A percentile compares a stretch with the other conserved stretches of the same genome.
These are phyloP conservation scores for Artemia sp. DNA, from an alignment of 2,888 invertebrate genomes.

Conservation along the genomic window DNA sequence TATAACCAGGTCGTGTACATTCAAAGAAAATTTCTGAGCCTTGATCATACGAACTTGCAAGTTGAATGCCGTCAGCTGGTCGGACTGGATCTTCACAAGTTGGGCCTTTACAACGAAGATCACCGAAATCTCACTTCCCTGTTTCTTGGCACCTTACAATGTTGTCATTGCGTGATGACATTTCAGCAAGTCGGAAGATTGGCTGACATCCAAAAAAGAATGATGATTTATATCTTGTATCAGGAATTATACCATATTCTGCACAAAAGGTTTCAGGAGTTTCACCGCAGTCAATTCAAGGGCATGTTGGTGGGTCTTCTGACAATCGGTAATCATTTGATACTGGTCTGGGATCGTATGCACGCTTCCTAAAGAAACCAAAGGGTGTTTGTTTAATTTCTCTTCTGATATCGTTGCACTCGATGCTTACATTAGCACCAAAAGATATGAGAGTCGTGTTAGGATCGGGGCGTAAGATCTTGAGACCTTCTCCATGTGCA, in stretches of 20 bases:
- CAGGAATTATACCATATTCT: slow-evolving; percentile 69
- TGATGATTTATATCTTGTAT: slow-evolving; percentile 76
- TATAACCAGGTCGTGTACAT: slow-evolving; percentile 78
- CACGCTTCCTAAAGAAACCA: slow-evolving; percentile 77
- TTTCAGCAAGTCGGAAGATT: slow-evolving; percentile 81
- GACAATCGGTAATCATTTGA: slow-evolving; percentile 80
- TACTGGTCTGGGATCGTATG: slow-evolving; percentile 78
- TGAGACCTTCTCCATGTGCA: slow-evolving; percentile 67
- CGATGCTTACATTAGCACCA: slow-evolving; percentile 71
- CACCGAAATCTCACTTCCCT: slow-evolving; percentile 93
- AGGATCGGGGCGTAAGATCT: slow-evolving; percentile 56
- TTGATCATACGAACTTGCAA: slow-evolving; percentile 45
- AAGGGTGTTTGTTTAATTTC: slow-evolving; percentile 61
- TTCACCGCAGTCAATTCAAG: slow-evolving; percentile 72
- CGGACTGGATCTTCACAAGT: slow-evolving; percentile 89
- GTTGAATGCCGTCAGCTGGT: slow-evolving; percentile 76
- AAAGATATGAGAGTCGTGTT: slow-evolving; percentile 71
- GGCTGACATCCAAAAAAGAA: slow-evolving; percentile 93
- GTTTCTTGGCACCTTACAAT: slow-evolving; percentile 79
- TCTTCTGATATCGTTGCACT: slow-evolving; percentile 58
- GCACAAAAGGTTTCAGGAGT: slow-evolving; percentile 84
- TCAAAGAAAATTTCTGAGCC: slow-evolving; percentile 75
- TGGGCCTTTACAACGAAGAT: slow-evolving; percentile 84
- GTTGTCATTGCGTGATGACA: slow-evolving; percentile 76
- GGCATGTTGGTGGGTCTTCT: slow-evolving; percentile 66